A percentile compares a stretch with the other conserved stretches of the same genome.
Evolutionary conservation across 92 coral and sea anemone genomes (phyloP).

Genomic region (Zoanthus sociatus): DNA sequence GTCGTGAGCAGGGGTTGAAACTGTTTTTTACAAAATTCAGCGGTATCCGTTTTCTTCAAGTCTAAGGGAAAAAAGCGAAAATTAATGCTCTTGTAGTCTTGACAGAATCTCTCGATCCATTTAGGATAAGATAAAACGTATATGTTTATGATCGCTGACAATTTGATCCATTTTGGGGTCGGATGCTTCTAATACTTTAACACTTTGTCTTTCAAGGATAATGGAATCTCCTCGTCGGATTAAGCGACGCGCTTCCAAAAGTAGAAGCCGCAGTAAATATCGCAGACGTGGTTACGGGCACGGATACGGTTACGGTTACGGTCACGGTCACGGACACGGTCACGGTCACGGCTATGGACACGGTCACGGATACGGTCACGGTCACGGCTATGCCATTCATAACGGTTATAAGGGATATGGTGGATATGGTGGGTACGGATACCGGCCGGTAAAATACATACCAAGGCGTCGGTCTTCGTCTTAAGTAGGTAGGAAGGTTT

Average conservation of each 20-base stretch:
- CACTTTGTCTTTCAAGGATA: background rate
- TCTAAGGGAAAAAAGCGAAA: too few relatives aligned
- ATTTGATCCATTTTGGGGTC: background rate
- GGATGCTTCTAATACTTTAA: background rate
- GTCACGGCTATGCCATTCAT: conserved; percentile 12
- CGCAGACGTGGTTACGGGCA: background rate
- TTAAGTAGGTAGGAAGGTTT: background rate
- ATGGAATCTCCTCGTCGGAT: conserved; percentile 26
- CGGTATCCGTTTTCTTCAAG: too few relatives aligned
- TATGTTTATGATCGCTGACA: background rate
- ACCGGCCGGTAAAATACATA: background rate
- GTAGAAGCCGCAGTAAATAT: background rate
- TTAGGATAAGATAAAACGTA: background rate
- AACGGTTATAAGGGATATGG: background rate
- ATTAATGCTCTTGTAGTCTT: too few relatives aligned
- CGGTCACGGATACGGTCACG: background rate
- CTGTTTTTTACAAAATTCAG: too few relatives aligned
- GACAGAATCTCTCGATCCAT: too few relatives aligned
- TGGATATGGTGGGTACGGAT: background rate
- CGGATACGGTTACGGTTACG: conserved; percentile 9
- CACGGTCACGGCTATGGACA: background rate
- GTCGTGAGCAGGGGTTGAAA: too few relatives aligned
- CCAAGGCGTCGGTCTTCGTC: conserved; percentile 13
- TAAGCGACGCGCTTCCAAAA: conserved; percentile 23
- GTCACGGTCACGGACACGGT: background rate